Percentiles rank a stretch among this genome's conserved stretches.
Evolutionary conservation across 2,888 invertebrate species (phyloP).

Genomic region (Onthophagus sagittarius): DNA sequence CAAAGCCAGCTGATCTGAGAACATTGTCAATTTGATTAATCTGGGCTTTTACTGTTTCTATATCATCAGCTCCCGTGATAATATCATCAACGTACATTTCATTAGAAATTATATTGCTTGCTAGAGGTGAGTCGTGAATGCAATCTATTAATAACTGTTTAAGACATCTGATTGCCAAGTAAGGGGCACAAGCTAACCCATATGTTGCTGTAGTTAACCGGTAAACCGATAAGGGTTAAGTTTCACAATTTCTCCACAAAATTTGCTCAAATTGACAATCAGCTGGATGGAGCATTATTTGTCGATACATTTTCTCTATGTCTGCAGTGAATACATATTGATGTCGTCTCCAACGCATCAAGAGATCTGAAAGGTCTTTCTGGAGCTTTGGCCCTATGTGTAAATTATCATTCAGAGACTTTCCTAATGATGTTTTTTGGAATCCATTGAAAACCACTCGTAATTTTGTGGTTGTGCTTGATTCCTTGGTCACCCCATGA

Average conservation of each 20-base stretch:
- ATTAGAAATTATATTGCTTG: not conserved
- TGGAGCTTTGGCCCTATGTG: too few species aligned
- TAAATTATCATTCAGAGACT: too few species aligned
- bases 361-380: too few species aligned
- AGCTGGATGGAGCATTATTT: constrained; percentile 18
- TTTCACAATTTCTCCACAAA: not conserved
- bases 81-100: not conserved
- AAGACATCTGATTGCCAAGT: too few species aligned
- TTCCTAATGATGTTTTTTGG: too few species aligned
- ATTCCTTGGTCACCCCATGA: too few species aligned
- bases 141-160: too few species aligned
- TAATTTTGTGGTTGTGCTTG: too few species aligned
- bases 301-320: constrained; percentile 32
- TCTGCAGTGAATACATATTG: constrained; percentile 30
- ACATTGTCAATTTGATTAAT: not conserved
- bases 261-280: not conserved
- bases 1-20: not conserved
- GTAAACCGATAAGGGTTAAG: too few species aligned
- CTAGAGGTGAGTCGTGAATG: not conserved
- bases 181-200: not conserved
- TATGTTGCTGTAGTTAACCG: not conserved
- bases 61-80: not conserved
- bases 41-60: not conserved
- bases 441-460: too few species aligned
- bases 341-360: constrained; percentile 4